Conservation (phyloP, 2,888 invertebrate species). For the Synanthedon formicaeformis region DNA sequence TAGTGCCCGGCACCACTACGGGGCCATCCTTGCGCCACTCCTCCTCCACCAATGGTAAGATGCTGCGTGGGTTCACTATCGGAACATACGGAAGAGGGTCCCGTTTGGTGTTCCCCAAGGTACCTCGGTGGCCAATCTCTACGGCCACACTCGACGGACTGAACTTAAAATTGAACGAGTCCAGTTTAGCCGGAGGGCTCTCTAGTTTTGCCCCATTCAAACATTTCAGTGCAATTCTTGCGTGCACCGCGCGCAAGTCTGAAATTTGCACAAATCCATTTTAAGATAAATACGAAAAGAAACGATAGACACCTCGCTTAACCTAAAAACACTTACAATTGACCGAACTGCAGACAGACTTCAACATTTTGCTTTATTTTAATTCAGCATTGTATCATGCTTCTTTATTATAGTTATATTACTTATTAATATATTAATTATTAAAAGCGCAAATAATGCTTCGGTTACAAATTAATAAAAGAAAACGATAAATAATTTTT, state of each 20-base stretch:
- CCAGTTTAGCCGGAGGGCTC: conserved; percentile 15
- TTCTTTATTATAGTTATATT: not conserved
- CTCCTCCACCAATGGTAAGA: conserved; percentile 48
- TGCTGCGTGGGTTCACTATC: conserved; percentile 53
- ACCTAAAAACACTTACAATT: conserved; percentile 55
- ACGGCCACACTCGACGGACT: conserved; percentile 43
- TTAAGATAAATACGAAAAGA: conserved; percentile 4
- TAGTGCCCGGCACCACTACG: conserved; percentile 53
- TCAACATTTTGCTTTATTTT: conserved; percentile 28
- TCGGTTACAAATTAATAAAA: too few species aligned
- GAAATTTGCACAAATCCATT: conserved; percentile 13
- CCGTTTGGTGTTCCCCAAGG: conserved; percentile 27
- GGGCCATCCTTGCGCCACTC: conserved; percentile 50
- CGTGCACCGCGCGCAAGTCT: conserved; percentile 49
- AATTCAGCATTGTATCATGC: not conserved
- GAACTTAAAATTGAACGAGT: conserved; percentile 27
- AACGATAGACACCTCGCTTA: conserved; percentile 16
- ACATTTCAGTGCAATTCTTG: conserved; percentile 39
- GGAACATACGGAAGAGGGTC: conserved; percentile 52
- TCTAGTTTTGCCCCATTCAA: conserved; percentile 36
- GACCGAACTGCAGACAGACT: conserved; percentile 42
- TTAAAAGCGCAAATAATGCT: not conserved
- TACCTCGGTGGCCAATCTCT: conserved; percentile 36
- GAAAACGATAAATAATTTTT: too few species aligned
- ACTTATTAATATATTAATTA: not conserved